Base-by-base conservation (phyloP, 1,140 invertebrate genomes). In the Ericerus pela region DNA sequence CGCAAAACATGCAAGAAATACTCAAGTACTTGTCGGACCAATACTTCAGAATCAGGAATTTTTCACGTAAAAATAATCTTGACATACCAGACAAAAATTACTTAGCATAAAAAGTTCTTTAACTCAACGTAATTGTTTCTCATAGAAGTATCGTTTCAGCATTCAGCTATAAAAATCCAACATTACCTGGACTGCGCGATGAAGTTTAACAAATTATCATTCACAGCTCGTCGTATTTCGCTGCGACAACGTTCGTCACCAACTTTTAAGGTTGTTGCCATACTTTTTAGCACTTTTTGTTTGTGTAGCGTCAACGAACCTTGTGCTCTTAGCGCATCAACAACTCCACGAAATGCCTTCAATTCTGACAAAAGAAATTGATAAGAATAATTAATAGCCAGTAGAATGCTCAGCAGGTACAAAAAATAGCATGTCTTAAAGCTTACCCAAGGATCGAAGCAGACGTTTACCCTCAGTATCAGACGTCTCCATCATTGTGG, bases 311-410 rank as follows among this genome's bases (percentile, higher is more conserved):
- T 86, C 33, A 93, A 79, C 65, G 81, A 76, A 56, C 91, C 91
- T 74, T 94, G 90, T 65, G 89, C 91, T 71, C 91, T 78, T 68
- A 94, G 80, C 59, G 88, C 88, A 65, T 84, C 87, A 51, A 94
- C 80, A 68, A 93, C 76, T 67, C 80, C 79, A 62, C 85, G 81
- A 76, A 93, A 95, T 59, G 89, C 88, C 72, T 92, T 87, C 62
- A 94, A 71, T 76, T 95, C 91, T 90, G 66, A 59, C 59, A 61
- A 55, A 57, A 52, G 53, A 37, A 51, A 28, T 51, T 22, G 18
- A 16, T 3, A 28, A 53, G 30, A 14, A 31, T 6, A 53, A 28
- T 5, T 24, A 47, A 20, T 22, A 41, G 6, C 22, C 8, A 10
- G 26, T 47, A 10, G 16, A 10, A 47, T 47, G 22, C 2, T 22